Evolutionary conservation across 2,797 vertebrate species (phyloP).

Genomic region (Clarias platycephalus): DNA sequence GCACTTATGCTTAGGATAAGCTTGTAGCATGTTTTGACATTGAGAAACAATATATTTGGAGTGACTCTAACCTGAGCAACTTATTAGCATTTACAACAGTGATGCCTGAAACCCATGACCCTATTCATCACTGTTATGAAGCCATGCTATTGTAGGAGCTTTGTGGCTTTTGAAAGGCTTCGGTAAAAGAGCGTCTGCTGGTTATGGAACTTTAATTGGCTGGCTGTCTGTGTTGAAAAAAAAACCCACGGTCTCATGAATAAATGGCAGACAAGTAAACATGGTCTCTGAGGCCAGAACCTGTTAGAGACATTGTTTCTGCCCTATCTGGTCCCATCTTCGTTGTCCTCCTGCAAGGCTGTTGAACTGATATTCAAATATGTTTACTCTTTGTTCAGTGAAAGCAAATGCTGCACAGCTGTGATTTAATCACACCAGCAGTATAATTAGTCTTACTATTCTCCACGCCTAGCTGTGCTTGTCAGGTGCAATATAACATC

Average conservation of each 20-base stretch:
- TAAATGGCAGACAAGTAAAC: constrained; percentile 73
- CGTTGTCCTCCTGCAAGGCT: constrained; percentile 61
- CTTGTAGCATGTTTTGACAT: constrained; percentile 45
- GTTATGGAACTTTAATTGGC: constrained; percentile 77
- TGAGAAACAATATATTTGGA: constrained; percentile 40
- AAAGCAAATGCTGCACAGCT: constrained; percentile 45
- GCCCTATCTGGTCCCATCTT: constrained; percentile 55
- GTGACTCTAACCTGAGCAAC: constrained; percentile 38
- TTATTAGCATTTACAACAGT: constrained; percentile 62
- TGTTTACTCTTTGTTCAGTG: constrained; percentile 38
- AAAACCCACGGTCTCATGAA: constrained; percentile 72
- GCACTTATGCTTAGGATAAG: constrained; percentile 44
- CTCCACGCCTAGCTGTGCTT: constrained; percentile 12
- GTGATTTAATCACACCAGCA: constrained; percentile 37
- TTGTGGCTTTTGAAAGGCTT: constrained; percentile 62
- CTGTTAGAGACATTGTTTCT: background rate
- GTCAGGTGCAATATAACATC: constrained; percentile 16
- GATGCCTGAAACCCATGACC: constrained; percentile 59
- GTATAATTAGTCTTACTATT: constrained; percentile 35
- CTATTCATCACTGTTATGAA: constrained; percentile 80
- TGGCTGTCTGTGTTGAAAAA: constrained; percentile 71
- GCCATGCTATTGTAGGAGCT: constrained; percentile 68
- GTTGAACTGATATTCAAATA: constrained; percentile 53
- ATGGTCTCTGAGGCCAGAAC: background rate
- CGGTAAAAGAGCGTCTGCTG: constrained; percentile 69